Evolutionary conservation across 2,888 invertebrate species (phyloP).

Genomic region (Dimorphilus gyrociliatus): DNA sequence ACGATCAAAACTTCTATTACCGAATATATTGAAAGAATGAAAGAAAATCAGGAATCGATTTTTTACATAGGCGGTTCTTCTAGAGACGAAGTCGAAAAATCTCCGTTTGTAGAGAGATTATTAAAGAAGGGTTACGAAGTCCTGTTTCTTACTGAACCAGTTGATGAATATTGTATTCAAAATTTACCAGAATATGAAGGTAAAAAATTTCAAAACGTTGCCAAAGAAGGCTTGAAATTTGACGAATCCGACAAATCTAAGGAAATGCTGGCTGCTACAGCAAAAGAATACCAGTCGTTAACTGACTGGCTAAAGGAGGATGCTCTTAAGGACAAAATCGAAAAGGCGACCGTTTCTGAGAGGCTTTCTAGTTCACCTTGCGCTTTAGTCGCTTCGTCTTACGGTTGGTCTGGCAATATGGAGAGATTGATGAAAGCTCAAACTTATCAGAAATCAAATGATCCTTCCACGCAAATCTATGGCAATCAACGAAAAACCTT

Average conservation of each 20-base stretch:
- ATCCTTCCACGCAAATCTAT: background rate
- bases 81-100: background rate
- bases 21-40: background rate
- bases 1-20: background rate
- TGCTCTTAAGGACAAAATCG: background rate
- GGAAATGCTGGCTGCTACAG: background rate
- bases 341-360: background rate
- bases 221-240: slow-evolving; percentile 1
- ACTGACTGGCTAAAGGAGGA: background rate
- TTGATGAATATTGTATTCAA: slow-evolving; percentile 1
- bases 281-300: background rate
- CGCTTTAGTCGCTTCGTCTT: background rate
- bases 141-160: background rate
- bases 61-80: background rate
- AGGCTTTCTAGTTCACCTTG: background rate
- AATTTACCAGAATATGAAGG: background rate
- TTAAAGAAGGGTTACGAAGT: background rate
- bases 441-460: background rate
- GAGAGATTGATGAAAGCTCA: background rate
- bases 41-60: background rate
- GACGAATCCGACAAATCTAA: background rate
- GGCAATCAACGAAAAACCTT: background rate
- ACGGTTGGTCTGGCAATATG: slow-evolving; percentile 1
- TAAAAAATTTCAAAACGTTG: background rate
- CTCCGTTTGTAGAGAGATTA: slow-evolving; percentile 1